Conservation (phyloP, 2,797 vertebrate species). For the Amniataba percoides region DNA sequence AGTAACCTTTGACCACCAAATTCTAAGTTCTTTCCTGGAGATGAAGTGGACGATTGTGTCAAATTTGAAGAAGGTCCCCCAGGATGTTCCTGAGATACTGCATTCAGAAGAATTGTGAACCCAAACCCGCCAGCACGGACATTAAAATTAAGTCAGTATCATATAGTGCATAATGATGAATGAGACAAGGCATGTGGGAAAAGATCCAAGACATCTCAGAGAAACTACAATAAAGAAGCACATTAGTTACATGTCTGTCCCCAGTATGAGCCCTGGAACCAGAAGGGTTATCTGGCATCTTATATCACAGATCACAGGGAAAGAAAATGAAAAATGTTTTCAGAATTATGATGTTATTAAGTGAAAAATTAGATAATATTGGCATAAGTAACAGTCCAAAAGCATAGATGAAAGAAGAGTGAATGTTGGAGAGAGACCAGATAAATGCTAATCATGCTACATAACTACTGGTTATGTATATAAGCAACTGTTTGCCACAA, state of each 20-base stretch:
- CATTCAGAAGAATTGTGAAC: too few relatives aligned
- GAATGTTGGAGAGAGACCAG: not conserved
- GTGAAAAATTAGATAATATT: too few relatives aligned
- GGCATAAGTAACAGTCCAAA: too few relatives aligned
- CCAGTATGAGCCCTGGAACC: not conserved
- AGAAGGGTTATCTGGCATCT: too few relatives aligned
- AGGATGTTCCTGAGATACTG: too few relatives aligned
- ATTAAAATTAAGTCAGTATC: slow-evolving; percentile 19
- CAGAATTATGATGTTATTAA: too few relatives aligned
- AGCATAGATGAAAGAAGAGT: not conserved
- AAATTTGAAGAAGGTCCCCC: too few relatives aligned
- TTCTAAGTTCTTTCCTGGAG: too few relatives aligned
- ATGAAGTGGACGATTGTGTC: not conserved
- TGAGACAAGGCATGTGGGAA: not conserved
- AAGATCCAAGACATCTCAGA: not conserved
- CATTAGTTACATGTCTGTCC: not conserved
- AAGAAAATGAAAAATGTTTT: too few relatives aligned
- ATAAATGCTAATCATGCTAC: not conserved
- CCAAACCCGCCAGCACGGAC: too few relatives aligned
- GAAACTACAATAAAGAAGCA: not conserved
- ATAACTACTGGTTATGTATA: not conserved
- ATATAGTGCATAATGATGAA: slow-evolving; percentile 33
- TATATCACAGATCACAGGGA: too few relatives aligned
- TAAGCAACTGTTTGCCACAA: not conserved
- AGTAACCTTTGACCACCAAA: too few relatives aligned